Conservation (phyloP, 2,797 vertebrate genomes). For the Chanos chanos region DNA sequence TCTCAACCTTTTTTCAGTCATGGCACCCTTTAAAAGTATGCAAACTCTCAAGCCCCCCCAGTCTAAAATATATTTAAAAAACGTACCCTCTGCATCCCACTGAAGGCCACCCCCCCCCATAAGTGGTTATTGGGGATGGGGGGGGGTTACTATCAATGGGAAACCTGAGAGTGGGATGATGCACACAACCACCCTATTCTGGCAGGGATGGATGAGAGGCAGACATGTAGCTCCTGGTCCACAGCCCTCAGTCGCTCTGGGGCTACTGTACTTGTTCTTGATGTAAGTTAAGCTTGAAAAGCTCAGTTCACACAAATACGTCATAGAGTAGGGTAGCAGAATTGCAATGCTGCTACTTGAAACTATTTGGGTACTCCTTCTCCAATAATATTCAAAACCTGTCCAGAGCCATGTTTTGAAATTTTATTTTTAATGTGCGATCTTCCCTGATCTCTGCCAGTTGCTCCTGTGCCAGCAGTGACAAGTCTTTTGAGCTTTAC, state of each 20-base stretch:
- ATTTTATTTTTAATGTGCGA: constrained; percentile 23
- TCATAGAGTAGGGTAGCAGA: constrained; percentile 1
- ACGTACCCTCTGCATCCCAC: no score
- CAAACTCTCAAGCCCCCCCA: no score
- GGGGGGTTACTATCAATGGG: no score
- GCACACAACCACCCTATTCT: neutral
- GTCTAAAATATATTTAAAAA: no score
- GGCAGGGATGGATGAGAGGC: no score
- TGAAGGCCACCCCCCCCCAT: no score
- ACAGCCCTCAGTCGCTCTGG: constrained; percentile 3
- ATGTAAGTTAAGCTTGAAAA: no score
- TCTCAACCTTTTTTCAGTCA: no score
- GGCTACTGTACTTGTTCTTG: no score
- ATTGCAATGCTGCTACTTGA: constrained; percentile 5
- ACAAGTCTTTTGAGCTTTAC: constrained; percentile 19
- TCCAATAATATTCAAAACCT: constrained; percentile 17
- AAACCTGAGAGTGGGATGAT: neutral
- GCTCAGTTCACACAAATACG: constrained; percentile 7
- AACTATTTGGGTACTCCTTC: neutral
- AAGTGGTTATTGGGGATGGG: no score
- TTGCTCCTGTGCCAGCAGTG: constrained; percentile 25
- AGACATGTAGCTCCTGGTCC: constrained; percentile 6
- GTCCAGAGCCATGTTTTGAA: constrained; percentile 18
- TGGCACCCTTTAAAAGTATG: no score
- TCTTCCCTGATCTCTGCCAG: constrained; percentile 11